These are phyloP conservation scores for Lithobates sylvaticus DNA, from an alignment of 2,797 vertebrate genomes.

Conservation along the genomic window DNA sequence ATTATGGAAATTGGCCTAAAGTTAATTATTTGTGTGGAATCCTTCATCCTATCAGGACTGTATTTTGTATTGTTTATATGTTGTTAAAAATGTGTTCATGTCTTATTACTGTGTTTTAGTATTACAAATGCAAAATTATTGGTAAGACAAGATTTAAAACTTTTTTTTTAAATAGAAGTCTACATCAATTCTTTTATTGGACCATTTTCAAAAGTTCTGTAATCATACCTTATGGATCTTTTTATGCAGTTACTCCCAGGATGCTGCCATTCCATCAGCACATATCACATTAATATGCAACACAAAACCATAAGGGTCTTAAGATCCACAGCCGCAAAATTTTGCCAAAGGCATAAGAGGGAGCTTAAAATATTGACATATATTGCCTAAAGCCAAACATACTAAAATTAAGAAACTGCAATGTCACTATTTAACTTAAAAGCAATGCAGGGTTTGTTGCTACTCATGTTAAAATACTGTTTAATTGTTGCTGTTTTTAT, in stretches of 20 bases:
- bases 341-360: slow-evolving; percentile 28
- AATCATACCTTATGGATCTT: not conserved
- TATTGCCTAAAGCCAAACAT: slow-evolving; percentile 28
- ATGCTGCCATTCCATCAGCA: not conserved
- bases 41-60: too few relatives aligned
- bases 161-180: not conserved
- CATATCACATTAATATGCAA: slow-evolving; percentile 11
- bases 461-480: not conserved
- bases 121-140: not conserved
- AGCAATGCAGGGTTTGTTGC: not conserved
- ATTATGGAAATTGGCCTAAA: too few relatives aligned
- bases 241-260: not conserved
- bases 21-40: too few relatives aligned
- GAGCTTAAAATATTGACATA: slow-evolving; percentile 38
- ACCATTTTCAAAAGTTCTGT: not conserved
- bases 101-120: not conserved
- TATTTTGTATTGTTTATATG: too few relatives aligned
- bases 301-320: slow-evolving; percentile 12
- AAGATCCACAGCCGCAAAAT: slow-evolving; percentile 31
- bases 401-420: slow-evolving; percentile 24
- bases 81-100: not conserved
- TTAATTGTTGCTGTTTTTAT: not conserved
- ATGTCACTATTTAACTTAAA: not conserved
- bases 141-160: not conserved
- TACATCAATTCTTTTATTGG: not conserved